phyloP scores from a whole-genome alignment of 92 coral and sea anemone genomes.

The Nematostella vectensis region DNA sequence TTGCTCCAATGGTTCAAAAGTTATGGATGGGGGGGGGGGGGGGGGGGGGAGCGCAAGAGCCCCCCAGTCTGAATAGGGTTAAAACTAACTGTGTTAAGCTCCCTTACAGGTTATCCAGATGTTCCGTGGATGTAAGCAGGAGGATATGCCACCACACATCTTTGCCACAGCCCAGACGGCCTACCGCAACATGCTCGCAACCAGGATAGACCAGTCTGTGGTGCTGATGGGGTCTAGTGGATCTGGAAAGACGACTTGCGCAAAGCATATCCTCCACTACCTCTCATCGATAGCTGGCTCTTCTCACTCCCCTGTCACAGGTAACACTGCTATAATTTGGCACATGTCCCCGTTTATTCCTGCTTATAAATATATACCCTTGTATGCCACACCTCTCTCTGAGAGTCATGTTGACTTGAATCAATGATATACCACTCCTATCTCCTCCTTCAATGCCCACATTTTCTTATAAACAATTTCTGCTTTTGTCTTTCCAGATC shows the following conservation, averaged over 20 bases:
- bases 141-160: slow-evolving; percentile 99
- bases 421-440: background rate
- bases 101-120: slow-evolving; percentile 93
- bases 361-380: background rate
- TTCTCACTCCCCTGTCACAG: slow-evolving; percentile 83
- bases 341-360: too few relatives aligned
- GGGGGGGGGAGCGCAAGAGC: too few relatives aligned
- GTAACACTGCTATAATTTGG: too few relatives aligned
- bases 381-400: background rate
- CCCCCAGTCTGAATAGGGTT: too few relatives aligned
- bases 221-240: slow-evolving; percentile 93
- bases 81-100: too few relatives aligned
- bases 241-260: slow-evolving; percentile 84
- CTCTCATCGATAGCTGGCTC: slow-evolving; percentile 72
- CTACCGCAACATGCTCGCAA: slow-evolving; percentile 93
- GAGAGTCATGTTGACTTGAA: background rate
- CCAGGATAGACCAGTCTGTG: slow-evolving; percentile 86
- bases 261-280: slow-evolving; percentile 77
- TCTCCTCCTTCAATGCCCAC: background rate
- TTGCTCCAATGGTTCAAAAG: too few relatives aligned
- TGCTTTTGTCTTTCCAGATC: too few relatives aligned
- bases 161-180: slow-evolving; percentile 94
- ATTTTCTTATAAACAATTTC: too few relatives aligned
- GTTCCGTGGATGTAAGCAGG: slow-evolving; percentile 99
- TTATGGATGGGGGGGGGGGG: too few relatives aligned